A percentile compares a stretch with the other conserved stretches of the same genome.
Evolutionary conservation across 2,113 vertebrate genomes (phyloP).

Genomic region (Furnarius figulus): DNA sequence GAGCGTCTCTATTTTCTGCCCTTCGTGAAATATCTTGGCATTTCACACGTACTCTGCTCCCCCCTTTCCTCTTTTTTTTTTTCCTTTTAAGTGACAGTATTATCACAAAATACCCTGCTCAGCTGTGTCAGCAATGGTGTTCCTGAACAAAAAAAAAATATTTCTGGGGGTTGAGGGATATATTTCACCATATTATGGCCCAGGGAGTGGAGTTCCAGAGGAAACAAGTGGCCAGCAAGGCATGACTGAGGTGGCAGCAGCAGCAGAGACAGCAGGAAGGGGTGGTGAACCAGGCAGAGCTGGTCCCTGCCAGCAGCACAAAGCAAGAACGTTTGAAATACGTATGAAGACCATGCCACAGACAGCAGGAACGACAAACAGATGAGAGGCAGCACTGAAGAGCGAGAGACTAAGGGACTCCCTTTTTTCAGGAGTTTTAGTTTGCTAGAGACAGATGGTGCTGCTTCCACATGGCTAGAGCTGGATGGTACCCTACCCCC

Average conservation of each 20-base stretch:
- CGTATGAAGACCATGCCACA: not conserved
- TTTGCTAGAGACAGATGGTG: not conserved
- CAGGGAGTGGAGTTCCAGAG: not conserved
- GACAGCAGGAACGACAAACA: not conserved
- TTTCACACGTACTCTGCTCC: not conserved
- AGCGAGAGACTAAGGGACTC: not conserved
- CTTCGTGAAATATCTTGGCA: not conserved
- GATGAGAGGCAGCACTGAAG: not conserved
- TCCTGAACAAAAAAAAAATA: not conserved
- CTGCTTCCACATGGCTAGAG: not conserved
- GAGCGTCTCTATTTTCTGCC: not conserved
- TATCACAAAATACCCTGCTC: not conserved
- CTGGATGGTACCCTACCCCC: not conserved
- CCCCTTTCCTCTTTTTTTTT: accelerated
- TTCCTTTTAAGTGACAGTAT: not conserved
- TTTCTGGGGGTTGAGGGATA: not conserved
- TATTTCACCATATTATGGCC: not conserved
- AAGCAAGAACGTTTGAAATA: not conserved
- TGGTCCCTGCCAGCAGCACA: not conserved
- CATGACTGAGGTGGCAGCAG: not conserved
- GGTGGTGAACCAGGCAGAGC: not conserved
- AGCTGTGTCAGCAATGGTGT: not conserved
- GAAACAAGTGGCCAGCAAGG: not conserved
- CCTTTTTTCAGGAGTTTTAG: not conserved
- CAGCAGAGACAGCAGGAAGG: not conserved